Evolutionary conservation across 2,797 vertebrate genomes (phyloP), one percentile per base, ranked within the genome.

Genomic region (Phrynocephalus vlangalii): DNA sequence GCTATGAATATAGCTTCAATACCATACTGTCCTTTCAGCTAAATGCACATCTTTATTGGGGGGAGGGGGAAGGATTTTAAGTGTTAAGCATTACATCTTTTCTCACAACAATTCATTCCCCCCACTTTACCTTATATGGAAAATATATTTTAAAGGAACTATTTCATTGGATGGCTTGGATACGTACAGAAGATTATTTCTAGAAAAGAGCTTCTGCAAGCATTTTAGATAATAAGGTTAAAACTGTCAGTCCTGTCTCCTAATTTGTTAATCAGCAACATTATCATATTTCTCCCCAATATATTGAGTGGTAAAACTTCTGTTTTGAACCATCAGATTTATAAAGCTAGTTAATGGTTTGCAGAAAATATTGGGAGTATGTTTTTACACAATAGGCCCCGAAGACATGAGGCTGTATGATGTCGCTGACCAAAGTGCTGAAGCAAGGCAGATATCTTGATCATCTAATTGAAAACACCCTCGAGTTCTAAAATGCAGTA

Each of bases 401-500:
- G 88, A 87, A 82, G 87, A 83, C 86, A 86, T 84, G 90, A 86
- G 71, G 56, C 28, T 71, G 83, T 85, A 33, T 88, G 83, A 93
- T 94, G 96, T 96, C 94, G 96, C 97, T 97, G 96, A 84, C 96
- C 96, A 92, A 76, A 96, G 96, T 97, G 96, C 97, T 97, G 97
- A 97, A 97, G 82, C 87, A 89, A 90, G 95, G 91, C 95, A 94
- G 94, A 94, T 95, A 96, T 96, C 79, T 96, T 96, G 95, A 85
- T 86, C 87, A 84, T 92, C 79, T 87, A 82, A 78, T 33, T 92
- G 91, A 91, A 91, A 90, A 79, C 84, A 88, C 82, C 73, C 83
- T 89, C 86, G 94, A 88, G 88, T 86, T 91, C 22, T 81, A 56
- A 91, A 38, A 68, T 85, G 77, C 20, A n/a, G 85, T 76, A 72